These are phyloP conservation scores for Frankliniella intonsa DNA, from an alignment of 2,888 invertebrate species.

Conservation along the genomic window DNA sequence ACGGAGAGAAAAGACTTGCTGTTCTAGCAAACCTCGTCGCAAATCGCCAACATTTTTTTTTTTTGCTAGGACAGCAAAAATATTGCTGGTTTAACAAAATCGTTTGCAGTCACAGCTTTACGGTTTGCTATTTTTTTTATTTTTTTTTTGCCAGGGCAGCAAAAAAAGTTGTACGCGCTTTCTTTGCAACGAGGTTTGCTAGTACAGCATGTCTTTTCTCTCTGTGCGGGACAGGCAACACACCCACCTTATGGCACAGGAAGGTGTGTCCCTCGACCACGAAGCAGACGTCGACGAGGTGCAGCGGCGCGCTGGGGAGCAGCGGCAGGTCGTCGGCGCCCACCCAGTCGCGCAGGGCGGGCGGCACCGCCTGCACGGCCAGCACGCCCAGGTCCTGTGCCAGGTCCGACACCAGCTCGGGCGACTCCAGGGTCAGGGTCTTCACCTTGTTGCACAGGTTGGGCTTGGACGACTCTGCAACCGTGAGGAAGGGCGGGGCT, in stretches of 20 bases:
- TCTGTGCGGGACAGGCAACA: neutral
- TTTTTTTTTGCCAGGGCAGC: too few relatives aligned
- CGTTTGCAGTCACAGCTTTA: too few relatives aligned
- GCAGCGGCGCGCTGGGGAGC: constrained; percentile 41
- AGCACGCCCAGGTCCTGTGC: constrained; percentile 46
- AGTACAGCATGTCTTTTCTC: too few relatives aligned
- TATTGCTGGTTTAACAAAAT: too few relatives aligned
- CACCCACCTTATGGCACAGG: constrained; percentile 46
- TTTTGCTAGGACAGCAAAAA: too few relatives aligned
- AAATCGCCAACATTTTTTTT: too few relatives aligned
- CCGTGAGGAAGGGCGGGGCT: neutral
- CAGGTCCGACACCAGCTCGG: constrained; percentile 41
- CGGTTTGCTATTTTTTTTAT: too few relatives aligned
- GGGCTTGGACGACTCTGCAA: constrained; percentile 9
- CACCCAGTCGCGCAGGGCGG: constrained; percentile 42
- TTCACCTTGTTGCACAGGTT: constrained; percentile 43
- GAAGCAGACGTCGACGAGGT: constrained; percentile 47
- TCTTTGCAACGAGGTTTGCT: too few relatives aligned
- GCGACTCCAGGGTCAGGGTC: constrained; percentile 46
- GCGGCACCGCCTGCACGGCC: constrained; percentile 46
- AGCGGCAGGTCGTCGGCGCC: constrained; percentile 45
- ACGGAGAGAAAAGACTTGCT: too few relatives aligned
- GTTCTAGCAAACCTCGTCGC: too few relatives aligned
- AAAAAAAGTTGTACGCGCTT: too few relatives aligned
- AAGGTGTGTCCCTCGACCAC: constrained; percentile 46